Conservation (phyloP, 1,140 invertebrate genomes). For the Sinella curviseta region DNA sequence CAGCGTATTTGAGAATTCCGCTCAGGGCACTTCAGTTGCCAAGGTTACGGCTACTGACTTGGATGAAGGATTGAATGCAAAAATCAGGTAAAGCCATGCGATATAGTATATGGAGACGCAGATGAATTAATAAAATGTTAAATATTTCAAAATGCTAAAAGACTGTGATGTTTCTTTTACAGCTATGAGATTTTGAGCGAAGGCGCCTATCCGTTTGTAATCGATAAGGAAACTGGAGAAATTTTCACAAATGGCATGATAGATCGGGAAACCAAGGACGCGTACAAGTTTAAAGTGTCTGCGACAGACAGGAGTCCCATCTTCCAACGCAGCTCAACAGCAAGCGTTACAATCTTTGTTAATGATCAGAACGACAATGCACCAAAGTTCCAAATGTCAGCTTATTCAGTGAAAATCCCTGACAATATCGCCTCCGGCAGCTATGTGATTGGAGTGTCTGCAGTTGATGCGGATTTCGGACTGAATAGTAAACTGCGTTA, state of each 20-base stretch:
- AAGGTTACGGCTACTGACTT: slow-evolving; percentile 73
- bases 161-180: not conserved
- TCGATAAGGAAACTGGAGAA: slow-evolving; percentile 72
- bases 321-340: slow-evolving; percentile 72
- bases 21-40: slow-evolving; percentile 69
- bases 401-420: slow-evolving; percentile 75
- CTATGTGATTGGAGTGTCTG: slow-evolving; percentile 86
- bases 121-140: not conserved
- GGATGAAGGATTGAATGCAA: slow-evolving; percentile 79
- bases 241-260: slow-evolving; percentile 70
- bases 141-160: not conserved
- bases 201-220: slow-evolving; percentile 61
- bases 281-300: slow-evolving; percentile 78
- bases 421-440: slow-evolving; percentile 69
- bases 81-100: slow-evolving; percentile 65
- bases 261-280: slow-evolving; percentile 74
- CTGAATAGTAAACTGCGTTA: slow-evolving; percentile 78
- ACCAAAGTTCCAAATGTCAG: slow-evolving; percentile 70
- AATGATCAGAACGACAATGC: slow-evolving; percentile 85
- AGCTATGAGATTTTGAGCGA: slow-evolving; percentile 4
- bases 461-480: slow-evolving; percentile 75
- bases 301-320: slow-evolving; percentile 84
- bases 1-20: slow-evolving; percentile 73
- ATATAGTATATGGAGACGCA: slow-evolving; percentile 33
- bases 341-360: slow-evolving; percentile 77